phyloP scores from a whole-genome alignment of 2,888 invertebrate genomes.

The Mycalesis mineus region DNA sequence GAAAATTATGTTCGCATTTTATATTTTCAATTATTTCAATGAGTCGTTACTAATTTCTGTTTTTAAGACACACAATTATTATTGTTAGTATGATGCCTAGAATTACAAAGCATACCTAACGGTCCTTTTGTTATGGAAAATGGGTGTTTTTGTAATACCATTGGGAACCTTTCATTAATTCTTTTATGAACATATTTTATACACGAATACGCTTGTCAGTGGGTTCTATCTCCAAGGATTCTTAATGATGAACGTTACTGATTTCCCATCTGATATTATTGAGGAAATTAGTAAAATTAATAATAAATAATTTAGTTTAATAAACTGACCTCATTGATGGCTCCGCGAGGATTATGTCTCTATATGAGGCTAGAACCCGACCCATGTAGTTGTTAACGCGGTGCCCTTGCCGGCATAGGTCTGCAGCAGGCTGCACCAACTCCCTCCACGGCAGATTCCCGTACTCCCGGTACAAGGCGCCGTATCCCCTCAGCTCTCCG shows the following conservation, averaged over 20 bases:
- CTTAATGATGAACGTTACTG: no score
- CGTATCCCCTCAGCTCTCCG: constrained; percentile 91
- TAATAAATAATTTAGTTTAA: no score
- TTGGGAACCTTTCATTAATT: neutral
- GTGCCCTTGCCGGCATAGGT: constrained; percentile 85
- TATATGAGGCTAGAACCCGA: constrained; percentile 70
- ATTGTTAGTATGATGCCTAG: neutral
- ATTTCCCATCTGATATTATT: no score
- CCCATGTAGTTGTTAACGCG: constrained; percentile 82
- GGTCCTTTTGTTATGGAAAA: neutral
- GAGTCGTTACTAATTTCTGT: neutral
- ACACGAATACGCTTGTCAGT: no score
- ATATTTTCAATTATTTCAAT: constrained; percentile 1
- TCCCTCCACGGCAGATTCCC: constrained; percentile 88
- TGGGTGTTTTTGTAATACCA: neutral
- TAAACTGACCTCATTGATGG: constrained; percentile 74
- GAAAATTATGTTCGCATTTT: neutral
- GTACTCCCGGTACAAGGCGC: constrained; percentile 84
- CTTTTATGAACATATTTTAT: neutral
- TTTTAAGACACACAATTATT: neutral
- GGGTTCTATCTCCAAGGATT: no score
- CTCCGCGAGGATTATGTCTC: constrained; percentile 75
- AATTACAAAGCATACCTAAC: neutral
- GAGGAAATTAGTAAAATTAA: no score
- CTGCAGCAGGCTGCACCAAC: constrained; percentile 87